phyloP scores from a whole-genome alignment of 2,888 invertebrate genomes.

The Allophyes oxyacanthae region DNA sequence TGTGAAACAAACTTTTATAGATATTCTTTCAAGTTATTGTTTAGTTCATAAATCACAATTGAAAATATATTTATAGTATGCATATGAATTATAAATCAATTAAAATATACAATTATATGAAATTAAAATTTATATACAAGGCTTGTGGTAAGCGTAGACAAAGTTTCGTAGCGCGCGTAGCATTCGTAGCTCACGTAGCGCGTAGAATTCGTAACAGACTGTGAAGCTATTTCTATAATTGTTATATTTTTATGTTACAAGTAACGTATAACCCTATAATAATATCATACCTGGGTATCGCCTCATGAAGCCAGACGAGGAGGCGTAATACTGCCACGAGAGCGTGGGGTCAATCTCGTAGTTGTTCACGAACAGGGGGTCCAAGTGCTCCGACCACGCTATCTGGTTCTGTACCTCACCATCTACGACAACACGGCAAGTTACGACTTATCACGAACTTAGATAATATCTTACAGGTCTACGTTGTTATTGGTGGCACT shows the following conservation, averaged over 20 bases:
- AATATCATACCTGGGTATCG: slow-evolving; percentile 94
- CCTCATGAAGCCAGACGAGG: slow-evolving; percentile 97
- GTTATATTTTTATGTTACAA: background rate
- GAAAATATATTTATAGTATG: too few relatives aligned
- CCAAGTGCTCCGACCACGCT: slow-evolving; percentile 98
- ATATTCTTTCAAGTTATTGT: too few relatives aligned
- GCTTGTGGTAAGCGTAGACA: too few relatives aligned
- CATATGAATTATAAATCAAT: background rate
- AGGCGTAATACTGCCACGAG: slow-evolving; percentile 99
- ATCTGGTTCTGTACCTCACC: slow-evolving; percentile 96
- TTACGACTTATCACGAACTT: slow-evolving; percentile 17
- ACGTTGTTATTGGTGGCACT: background rate
- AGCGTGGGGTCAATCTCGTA: slow-evolving; percentile 96
- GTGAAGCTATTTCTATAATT: too few relatives aligned
- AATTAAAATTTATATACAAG: background rate
- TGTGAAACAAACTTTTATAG: background rate
- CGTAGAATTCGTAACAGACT: slow-evolving; percentile 5
- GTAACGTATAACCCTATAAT: background rate
- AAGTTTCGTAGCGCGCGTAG: slow-evolving; percentile 17
- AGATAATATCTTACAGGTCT: too few relatives aligned
- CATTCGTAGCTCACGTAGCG: slow-evolving; percentile 19
- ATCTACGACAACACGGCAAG: slow-evolving; percentile 85
- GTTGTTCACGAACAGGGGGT: slow-evolving; percentile 96
- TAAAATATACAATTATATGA: background rate
- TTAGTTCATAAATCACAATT: too few relatives aligned